A percentile compares a stretch with the other conserved stretches of the same genome.
These are phyloP conservation scores for Pomatostomus ruficeps DNA, from an alignment of 2,113 vertebrate genomes.

Conservation along the genomic window DNA sequence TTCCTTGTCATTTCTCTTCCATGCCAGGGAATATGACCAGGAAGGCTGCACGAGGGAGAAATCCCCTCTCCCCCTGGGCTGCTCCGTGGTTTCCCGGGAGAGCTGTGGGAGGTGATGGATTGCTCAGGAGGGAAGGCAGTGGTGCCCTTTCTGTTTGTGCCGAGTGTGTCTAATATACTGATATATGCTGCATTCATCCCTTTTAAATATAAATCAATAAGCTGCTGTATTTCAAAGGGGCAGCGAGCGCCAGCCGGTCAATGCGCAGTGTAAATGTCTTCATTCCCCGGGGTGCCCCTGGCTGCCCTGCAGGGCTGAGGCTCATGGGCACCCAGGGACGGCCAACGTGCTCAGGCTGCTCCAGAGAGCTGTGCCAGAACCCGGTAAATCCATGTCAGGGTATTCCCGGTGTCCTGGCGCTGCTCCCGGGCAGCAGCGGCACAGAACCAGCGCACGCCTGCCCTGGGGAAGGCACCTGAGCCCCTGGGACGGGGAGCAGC, in stretches of 20 bases:
- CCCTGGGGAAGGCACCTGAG: not conserved
- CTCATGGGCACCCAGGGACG: not conserved
- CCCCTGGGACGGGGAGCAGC: too few relatives aligned
- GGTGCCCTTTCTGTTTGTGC: constrained; percentile 50
- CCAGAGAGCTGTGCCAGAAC: not conserved
- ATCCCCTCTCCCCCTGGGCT: not conserved
- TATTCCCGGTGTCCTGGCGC: not conserved
- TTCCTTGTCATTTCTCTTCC: not conserved
- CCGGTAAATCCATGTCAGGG: not conserved
- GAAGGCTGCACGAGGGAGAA: not conserved
- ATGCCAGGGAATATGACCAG: accelerated
- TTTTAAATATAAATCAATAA: constrained; percentile 62
- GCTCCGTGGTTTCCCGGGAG: not conserved
- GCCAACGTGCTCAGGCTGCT: not conserved
- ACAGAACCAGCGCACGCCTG: not conserved
- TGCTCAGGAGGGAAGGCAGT: not conserved
- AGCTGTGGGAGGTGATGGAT: not conserved
- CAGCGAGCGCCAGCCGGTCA: not conserved
- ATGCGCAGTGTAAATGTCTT: not conserved
- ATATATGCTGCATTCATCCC: constrained; percentile 55
- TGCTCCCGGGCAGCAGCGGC: not conserved
- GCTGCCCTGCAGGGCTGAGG: not conserved
- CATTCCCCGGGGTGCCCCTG: not conserved
- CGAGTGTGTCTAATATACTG: constrained; percentile 58
- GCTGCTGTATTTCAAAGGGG: constrained; percentile 37